These are phyloP conservation scores for Drosophila melanosoma DNA, from an alignment of 2,888 invertebrate genomes.

Conservation along the genomic window DNA sequence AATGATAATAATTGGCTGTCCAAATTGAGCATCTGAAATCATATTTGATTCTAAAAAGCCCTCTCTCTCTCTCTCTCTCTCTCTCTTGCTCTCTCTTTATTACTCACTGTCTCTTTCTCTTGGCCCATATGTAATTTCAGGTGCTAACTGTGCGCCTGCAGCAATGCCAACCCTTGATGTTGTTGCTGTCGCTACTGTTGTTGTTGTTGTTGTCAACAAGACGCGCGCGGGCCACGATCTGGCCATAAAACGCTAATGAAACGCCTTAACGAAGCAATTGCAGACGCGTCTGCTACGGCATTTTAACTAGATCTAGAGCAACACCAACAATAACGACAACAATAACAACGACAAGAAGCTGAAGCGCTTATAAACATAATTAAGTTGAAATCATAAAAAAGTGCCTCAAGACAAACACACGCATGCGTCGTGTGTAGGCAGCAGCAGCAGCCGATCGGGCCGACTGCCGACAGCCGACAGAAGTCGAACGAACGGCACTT, in stretches of 20 bases:
- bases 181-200: constrained; percentile 2
- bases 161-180: constrained; percentile 40
- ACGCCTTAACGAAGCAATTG: constrained; percentile 51
- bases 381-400: constrained; percentile 79
- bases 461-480: constrained; percentile 1
- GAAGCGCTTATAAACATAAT: constrained; percentile 73
- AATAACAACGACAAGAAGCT: constrained; percentile 34
- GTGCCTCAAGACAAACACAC: constrained; percentile 60
- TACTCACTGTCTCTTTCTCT: not conserved
- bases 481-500: constrained; percentile 40
- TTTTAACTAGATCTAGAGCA: constrained; percentile 68
- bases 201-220: constrained; percentile 36
- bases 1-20: constrained; percentile 57
- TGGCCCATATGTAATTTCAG: constrained; percentile 35
- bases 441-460: constrained; percentile 23
- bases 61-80: not conserved
- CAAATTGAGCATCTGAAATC: constrained; percentile 43
- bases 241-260: constrained; percentile 65
- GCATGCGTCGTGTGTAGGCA: constrained; percentile 64
- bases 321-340: constrained; percentile 13
- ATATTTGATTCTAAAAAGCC: constrained; percentile 30
- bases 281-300: constrained; percentile 53
- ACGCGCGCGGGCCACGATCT: constrained; percentile 46
- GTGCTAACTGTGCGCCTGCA: constrained; percentile 70
- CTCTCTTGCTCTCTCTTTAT: not conserved